Evolutionary conservation across 2,888 invertebrate genomes (phyloP).

Genomic region (Minunthozetes semirufus): DNA sequence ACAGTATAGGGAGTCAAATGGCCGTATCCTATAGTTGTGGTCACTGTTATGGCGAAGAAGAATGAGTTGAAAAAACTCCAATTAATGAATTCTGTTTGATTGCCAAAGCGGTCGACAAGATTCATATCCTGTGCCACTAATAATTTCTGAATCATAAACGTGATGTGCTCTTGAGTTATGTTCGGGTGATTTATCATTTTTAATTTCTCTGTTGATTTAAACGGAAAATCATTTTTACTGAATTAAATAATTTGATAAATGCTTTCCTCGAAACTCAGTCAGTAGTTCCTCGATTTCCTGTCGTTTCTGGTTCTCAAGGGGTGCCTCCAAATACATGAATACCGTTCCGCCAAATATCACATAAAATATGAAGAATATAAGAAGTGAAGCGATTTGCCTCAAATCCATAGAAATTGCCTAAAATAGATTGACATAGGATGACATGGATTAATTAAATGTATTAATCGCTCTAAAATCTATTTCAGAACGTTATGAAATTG

Average conservation of each 20-base stretch:
- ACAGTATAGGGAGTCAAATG: conserved; percentile 79
- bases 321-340: conserved; percentile 73
- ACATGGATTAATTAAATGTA: neutral
- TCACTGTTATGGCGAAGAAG: conserved; percentile 82
- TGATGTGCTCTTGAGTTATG: conserved; percentile 40
- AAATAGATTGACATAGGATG: neutral
- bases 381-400: conserved; percentile 68
- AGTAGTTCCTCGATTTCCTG: conserved; percentile 48
- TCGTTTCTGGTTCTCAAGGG: conserved; percentile 60
- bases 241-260: neutral
- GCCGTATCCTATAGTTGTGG: conserved; percentile 86
- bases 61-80: conserved; percentile 88
- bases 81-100: conserved; percentile 59
- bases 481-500: no score
- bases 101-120: conserved; percentile 12
- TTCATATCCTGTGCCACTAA: conserved; percentile 21
- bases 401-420: conserved; percentile 41
- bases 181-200: conserved; percentile 37
- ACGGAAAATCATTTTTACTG: neutral
- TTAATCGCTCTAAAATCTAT: no score
- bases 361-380: conserved; percentile 67
- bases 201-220: conserved; percentile 28
- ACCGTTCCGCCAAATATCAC: conserved; percentile 74
- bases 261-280: conserved; percentile 41
- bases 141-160: conserved; percentile 52